phyloP scores from a whole-genome alignment of 2,797 vertebrate species.

The Rhabdophis nuchalis region DNA sequence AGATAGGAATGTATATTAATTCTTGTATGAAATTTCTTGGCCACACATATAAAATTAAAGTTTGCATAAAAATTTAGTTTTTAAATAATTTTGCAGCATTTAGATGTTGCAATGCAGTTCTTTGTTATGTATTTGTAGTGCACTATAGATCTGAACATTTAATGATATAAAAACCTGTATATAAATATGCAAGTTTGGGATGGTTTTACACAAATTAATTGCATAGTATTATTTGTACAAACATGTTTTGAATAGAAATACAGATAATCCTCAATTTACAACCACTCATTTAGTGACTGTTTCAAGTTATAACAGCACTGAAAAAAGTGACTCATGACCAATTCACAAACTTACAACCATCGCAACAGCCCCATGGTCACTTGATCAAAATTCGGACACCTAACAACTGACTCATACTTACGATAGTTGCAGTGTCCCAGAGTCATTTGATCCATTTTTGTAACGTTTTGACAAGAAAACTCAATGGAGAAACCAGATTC shows the following conservation, averaged over 20 bases:
- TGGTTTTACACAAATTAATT: neutral
- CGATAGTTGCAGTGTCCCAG: neutral
- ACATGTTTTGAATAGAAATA: neutral
- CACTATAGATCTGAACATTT: neutral
- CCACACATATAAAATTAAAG: neutral
- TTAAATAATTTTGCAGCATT: neutral
- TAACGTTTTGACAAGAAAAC: neutral
- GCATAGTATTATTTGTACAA: neutral
- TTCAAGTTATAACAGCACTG: neutral
- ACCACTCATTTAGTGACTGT: neutral
- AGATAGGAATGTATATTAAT: neutral
- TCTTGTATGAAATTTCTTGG: no score
- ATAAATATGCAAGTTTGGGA: neutral
- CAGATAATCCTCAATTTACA: neutral
- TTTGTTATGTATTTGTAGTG: neutral
- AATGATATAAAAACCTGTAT: neutral
- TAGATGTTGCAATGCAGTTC: neutral
- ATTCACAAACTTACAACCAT: neutral
- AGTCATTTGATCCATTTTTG: neutral
- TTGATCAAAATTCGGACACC: neutral
- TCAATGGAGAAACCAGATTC: neutral
- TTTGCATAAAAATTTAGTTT: neutral
- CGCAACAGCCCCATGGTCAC: neutral
- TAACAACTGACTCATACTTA: neutral
- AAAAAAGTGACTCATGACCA: neutral